Base-by-base conservation (phyloP, 2,888 invertebrate species). In the Tromatobia lineatoria region DNA sequence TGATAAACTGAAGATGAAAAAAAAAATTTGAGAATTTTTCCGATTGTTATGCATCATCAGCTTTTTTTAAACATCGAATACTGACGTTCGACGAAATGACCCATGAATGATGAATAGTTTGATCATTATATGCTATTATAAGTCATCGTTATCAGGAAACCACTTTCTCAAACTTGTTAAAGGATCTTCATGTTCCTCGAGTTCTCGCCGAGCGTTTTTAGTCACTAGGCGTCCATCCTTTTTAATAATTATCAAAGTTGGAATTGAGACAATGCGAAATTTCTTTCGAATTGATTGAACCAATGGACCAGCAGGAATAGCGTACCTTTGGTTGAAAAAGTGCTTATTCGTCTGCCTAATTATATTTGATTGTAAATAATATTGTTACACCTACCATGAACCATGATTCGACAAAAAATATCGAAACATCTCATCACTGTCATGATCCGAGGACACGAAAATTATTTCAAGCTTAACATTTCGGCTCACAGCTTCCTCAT, bases 391-490 rank as follows among this genome's bases (percentile, higher is more conserved):
- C 74, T 82, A 90, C 90, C 90, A 90, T 2, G 87, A 77, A 4
- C 89, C 90, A 50, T 90, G 90, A 64, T 88, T 80, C 7, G 42
- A 71, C 10, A 82, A 42, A 59, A 89, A 90, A 54, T 80, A 85
- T 57, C 59, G 79, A n/a, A 78, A 78, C 89, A 89, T 88, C 61
- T 70, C 81, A 7, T 85, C 79, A 29, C 87, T 78, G 45, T 89
- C 87, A 59, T 81, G 80, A 66, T 90, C 90, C 57, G 89, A 87
- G 8, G 90, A 80, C 11, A 90, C 85, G 76, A 87, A 90, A 13
- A 90, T 87, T 34, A 90, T 85, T 85, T 90, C 86, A 20, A 90
- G 74, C 15, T 80, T 85, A 45, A 88, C 64, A 15, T 76, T 47
- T 15, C 78, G 75, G 29, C 7, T 54, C 13, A 54, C 70, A 7